Percentiles rank a stretch among this genome's conserved stretches.
Evolutionary conservation across 2,113 vertebrate genomes (phyloP).

Genomic region (Pseudopipra pipra): DNA sequence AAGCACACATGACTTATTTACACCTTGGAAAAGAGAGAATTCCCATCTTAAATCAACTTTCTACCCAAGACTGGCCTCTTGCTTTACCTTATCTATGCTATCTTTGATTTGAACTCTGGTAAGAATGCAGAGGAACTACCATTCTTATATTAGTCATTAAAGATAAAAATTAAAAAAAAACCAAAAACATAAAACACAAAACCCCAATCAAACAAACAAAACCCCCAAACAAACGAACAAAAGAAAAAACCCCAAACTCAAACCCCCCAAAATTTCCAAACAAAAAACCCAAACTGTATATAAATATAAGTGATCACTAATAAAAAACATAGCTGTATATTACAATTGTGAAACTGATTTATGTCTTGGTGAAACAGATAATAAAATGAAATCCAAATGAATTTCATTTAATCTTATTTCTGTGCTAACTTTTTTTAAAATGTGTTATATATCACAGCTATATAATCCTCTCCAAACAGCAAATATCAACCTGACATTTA

Average conservation of each 20-base stretch:
- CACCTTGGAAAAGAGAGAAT: background rate
- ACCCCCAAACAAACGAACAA: background rate
- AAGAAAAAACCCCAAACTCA: background rate
- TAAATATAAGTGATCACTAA: background rate
- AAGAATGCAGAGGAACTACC: background rate
- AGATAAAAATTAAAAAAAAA: background rate
- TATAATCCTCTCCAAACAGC: background rate
- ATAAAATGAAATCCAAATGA: background rate
- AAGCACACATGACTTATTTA: background rate
- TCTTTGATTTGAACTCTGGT: background rate
- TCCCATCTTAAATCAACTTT: background rate
- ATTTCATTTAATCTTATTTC: background rate
- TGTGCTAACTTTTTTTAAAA: background rate
- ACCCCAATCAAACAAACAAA: background rate
- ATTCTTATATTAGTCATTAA: background rate
- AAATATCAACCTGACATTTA: background rate
- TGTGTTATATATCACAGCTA: background rate
- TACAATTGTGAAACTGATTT: background rate
- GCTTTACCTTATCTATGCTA: background rate
- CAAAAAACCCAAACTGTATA: background rate
- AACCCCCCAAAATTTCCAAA: background rate
- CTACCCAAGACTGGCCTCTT: background rate
- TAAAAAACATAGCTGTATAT: background rate
- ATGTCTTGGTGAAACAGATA: background rate
- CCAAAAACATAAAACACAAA: background rate